These are phyloP conservation scores for Micropoecilia bifurca DNA, from an alignment of 2,797 vertebrate genomes.

Conservation along the genomic window DNA sequence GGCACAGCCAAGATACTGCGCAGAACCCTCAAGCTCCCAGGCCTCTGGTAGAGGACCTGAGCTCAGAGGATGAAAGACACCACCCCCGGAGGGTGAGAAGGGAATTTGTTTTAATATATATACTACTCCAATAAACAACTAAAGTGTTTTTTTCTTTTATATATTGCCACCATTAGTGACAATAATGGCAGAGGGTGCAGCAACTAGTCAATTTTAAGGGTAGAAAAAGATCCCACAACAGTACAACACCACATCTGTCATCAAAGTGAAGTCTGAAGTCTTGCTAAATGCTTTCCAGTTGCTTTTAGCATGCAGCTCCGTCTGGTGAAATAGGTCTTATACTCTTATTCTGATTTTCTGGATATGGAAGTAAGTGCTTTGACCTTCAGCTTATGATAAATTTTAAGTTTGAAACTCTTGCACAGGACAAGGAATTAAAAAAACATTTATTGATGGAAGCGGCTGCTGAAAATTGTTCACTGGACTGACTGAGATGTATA, in stretches of 20 bases:
- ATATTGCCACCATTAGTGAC: background rate
- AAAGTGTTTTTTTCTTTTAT: background rate
- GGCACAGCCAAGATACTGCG: too few species aligned
- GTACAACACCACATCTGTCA: background rate
- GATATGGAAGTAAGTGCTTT: background rate
- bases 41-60: too few species aligned
- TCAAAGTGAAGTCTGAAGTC: background rate
- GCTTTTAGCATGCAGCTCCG: background rate
- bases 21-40: too few species aligned
- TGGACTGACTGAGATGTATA: background rate
- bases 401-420: background rate
- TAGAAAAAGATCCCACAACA: background rate
- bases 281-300: background rate
- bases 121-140: background rate
- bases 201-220: background rate
- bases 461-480: background rate
- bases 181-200: background rate
- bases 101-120: too few species aligned
- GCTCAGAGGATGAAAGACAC: too few species aligned
- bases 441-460: background rate
- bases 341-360: background rate
- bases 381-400: background rate
- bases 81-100: too few species aligned
- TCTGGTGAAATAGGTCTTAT: background rate
- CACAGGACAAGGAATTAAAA: background rate